Evolutionary conservation across 2,113 vertebrate genomes (phyloP).

Genomic region (Epinephelus cyanopodus): DNA sequence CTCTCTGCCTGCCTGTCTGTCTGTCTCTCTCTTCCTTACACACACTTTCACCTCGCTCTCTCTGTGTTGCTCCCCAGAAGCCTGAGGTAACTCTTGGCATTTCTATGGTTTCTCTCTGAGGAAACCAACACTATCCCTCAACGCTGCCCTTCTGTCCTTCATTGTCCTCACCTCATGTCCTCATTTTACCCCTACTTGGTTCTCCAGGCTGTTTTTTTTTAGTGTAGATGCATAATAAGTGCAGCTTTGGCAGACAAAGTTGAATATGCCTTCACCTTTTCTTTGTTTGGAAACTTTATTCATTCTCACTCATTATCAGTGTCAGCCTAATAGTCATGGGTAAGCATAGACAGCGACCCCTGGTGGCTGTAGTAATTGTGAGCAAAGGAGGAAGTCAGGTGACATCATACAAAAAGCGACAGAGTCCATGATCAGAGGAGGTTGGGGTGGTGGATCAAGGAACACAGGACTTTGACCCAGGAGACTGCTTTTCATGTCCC

Average conservation of each 20-base stretch:
- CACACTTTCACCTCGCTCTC: conserved; percentile 1
- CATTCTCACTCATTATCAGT: too few relatives aligned
- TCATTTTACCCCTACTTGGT: background rate
- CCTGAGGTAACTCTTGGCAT: conserved; percentile 66
- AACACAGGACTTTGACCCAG: too few relatives aligned
- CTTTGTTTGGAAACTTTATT: background rate
- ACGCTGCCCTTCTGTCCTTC: conserved; percentile 54
- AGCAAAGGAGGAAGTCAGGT: too few relatives aligned
- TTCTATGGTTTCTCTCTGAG: conserved; percentile 57
- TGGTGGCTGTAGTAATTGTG: too few relatives aligned
- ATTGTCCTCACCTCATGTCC: conserved; percentile 52
- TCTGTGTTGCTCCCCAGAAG: conserved; percentile 35
- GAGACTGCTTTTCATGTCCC: too few relatives aligned
- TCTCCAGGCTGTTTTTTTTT: conserved; percentile 22
- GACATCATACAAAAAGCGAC: too few relatives aligned
- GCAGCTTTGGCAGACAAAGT: background rate
- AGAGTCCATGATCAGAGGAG: too few relatives aligned
- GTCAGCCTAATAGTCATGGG: too few relatives aligned
- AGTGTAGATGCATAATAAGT: background rate
- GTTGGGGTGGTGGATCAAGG: too few relatives aligned
- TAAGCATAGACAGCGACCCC: too few relatives aligned
- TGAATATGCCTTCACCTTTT: background rate
- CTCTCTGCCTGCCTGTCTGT: background rate
- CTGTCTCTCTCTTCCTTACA: background rate
- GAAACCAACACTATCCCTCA: conserved; percentile 36